Percentiles rank a stretch among this genome's conserved stretches.
Evolutionary conservation across 1,140 invertebrate genomes (phyloP).

Genomic region (Anastatus disparis): DNA sequence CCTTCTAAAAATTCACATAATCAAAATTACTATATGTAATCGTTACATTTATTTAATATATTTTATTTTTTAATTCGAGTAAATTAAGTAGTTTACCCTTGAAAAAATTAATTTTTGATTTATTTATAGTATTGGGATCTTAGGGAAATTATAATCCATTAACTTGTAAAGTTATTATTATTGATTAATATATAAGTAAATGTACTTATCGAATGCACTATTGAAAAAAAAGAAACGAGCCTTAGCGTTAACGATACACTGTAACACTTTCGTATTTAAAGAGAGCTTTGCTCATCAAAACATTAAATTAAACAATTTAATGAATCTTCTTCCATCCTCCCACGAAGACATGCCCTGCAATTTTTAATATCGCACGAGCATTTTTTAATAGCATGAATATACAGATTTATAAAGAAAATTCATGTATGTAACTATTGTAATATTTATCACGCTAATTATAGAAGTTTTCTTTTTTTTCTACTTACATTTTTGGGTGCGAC

Average conservation of each 20-base stretch:
- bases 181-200: neutral
- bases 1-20: neutral
- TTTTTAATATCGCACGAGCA: too few species aligned
- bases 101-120: neutral
- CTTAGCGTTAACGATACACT: neutral
- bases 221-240: neutral
- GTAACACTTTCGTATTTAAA: neutral
- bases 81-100: neutral
- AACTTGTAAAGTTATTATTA: neutral
- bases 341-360: neutral
- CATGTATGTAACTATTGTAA: neutral
- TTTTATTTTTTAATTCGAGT: neutral
- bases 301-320: neutral
- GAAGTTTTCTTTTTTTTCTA: neutral
- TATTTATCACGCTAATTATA: neutral
- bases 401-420: constrained; percentile 21
- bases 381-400: constrained; percentile 5
- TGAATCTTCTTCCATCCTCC: constrained; percentile 16
- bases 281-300: neutral
- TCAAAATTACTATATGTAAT: constrained; percentile 6
- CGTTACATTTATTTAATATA: neutral
- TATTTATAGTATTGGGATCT: neutral
- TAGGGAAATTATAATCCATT: neutral
- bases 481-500: neutral
- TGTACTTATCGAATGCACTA: constrained; percentile 11